Evolutionary conservation across 2,888 invertebrate genomes (phyloP), one percentile per base, ranked within the genome.

Genomic region (Dendrolimus houi): DNA sequence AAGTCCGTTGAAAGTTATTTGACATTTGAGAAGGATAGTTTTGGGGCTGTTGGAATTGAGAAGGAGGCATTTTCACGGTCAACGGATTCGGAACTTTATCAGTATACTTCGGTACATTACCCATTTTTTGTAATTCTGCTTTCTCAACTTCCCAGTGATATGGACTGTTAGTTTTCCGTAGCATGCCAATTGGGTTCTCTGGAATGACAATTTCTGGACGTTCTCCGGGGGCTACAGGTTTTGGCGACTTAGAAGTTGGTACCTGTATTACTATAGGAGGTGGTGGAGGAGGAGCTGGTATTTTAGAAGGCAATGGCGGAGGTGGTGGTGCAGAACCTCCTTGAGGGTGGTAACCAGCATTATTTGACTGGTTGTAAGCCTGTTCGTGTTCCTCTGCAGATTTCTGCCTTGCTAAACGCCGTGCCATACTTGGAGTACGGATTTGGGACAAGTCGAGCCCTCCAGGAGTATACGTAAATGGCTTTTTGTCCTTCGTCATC

Each of bases 401-500:
- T 89, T 64, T 94, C 93, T 87, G 95, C 40, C 84, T 76, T 60
- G 93, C 93, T 74, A 95, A 83, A 63, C 97, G 91, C 66, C 96
- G 92, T 3, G 96, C 96, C 97, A 98, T 97, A 68, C 97, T 93
- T 9, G 97, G 97, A 57, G 97, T 97, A 62, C 94, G 93, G 61
- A 98, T 97, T 85, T 98, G 97, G 9, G 97, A 96, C 56, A 98
- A 91, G 82, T 98, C 97, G 60, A 98, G 92, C 64, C 98, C 98
- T 14, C 98, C 97, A 1, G 98, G 98, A 14, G 97, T 97, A 82
- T 98, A 98, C n/a, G 98, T 98, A 81, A 98, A 98, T 10, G 98
- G 98, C 76, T 98, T 98, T 85, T 98, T 98, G 85, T 98, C 98
- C 86, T 97, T 97, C 72, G 96, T 96, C 95, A 97, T 95, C 96